Evolutionary conservation across 92 coral and sea anemone genomes (phyloP), one percentile per base, ranked within the genome.

Genomic region (Phenganax subtilis): DNA sequence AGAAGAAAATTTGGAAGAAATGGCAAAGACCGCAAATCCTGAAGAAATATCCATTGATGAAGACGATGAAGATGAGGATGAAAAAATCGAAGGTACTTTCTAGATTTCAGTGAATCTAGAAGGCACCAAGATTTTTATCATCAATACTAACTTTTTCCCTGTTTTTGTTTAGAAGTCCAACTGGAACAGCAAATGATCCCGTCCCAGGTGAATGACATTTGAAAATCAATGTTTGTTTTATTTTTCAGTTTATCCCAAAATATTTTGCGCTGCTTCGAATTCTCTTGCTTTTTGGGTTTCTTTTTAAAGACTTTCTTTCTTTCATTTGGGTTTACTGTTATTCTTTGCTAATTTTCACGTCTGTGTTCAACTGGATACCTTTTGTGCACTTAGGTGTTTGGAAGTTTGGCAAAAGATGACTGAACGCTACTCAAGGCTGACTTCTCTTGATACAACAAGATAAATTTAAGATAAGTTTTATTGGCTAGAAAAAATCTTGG

Each of bases 41-140:
- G 98, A 94, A 70, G 98, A 94, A 84, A 94, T 94, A 58, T 91
- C 92, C 71, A 92, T 94, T 68, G 98, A 94, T 64, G 98, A 94
- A 0, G 98, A 94, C 9, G 97, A 93, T 0, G 97, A 94, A 4
- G 98, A 91, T 20, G 97, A 92, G 0, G 93, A 90, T 0, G 91
- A 77, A 14, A 79, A 51, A 54, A 54, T 79, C 29, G 83, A 79
- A 65, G 83, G 83, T 79, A 61, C 27, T 61, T 61, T 61, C 7
- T 15, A 7, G 28, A 28, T 61, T 61, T 61, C 15, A 37, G 47
- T 61, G 25, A 61, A 61, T 15, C 7, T 61, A 0, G 11, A 76
- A 78, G 15, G 9, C 7, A 11, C 11, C 37, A 14, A 7, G 9
- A 7, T 11, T 31, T 20, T 56, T 60, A 14, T 27, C 76, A 58